Evolutionary conservation across 1,140 invertebrate genomes (phyloP), one percentile per base, ranked within the genome.

Genomic region (Brachionus calyciflorus): DNA sequence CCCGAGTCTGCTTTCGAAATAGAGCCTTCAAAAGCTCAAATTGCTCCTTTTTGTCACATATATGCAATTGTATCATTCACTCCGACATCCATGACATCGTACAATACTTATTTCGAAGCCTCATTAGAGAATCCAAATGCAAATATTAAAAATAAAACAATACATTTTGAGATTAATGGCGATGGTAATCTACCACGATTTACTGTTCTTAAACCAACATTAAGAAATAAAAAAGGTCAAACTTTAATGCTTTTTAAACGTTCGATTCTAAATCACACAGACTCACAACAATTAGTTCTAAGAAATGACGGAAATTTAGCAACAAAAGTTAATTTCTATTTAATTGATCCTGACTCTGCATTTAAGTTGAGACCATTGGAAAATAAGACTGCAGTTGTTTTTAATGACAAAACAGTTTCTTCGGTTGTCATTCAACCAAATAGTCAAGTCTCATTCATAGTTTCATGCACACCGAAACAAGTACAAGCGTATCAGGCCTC

Each of bases 141-240:
- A 55, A 82, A 82, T 63, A 78, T 79, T n/a, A 82, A 80, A 51
- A 81, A 81, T 12, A 80, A 80, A 53, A 81, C 79, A 3, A 77
- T 85, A 10, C 80, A 77, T 1, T 86, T 85, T 80, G 85, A 86
- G 60, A 77, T 86, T 3, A 77, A 79, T 19, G 85, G 85, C 10
- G 85, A 86, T 30, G 85, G 85, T 12, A 84, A 83, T 77, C 80
- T 86, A 14, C 85, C 85, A 9, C 69, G 83, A 33, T 81, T 85
- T 28, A 79, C 77, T 21, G 81, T 86, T 0, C 55, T 77, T 12
- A 84, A 83, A 70, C 85, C 85, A 12, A 80, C 79, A 17, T 78
- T 84, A 1, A 78, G 84, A 55, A 85, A 85, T 78, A 83, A 83
- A 80, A 80, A 82, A 44, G 83, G 84, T 51, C 84, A 84, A 77